These are phyloP conservation scores for Plestiodon gilberti DNA, from an alignment of 2,113 vertebrate genomes.

Conservation along the genomic window DNA sequence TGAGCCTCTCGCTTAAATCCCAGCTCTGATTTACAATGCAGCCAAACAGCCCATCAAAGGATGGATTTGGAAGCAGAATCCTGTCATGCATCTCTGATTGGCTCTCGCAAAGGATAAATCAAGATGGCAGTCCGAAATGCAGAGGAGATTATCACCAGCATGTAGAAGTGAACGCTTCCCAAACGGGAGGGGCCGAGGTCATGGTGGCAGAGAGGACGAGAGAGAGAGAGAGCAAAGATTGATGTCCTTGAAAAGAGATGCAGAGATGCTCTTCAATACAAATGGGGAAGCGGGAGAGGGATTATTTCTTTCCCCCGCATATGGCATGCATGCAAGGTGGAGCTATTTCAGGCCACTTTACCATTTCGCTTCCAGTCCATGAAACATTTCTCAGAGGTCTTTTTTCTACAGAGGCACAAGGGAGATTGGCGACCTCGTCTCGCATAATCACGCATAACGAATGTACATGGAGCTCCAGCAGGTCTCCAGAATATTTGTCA, in stretches of 20 bases:
- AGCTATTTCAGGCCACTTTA: constrained; percentile 46
- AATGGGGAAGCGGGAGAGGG: neutral
- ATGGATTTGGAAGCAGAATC: constrained; percentile 39
- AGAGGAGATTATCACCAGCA: constrained; percentile 61
- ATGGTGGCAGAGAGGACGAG: neutral
- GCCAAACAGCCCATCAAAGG: constrained; percentile 58
- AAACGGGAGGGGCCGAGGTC: constrained; percentile 6
- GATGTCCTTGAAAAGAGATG: constrained; percentile 54
- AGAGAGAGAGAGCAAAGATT: constrained; percentile 32
- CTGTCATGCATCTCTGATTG: constrained; percentile 59
- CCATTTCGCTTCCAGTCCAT: constrained; percentile 27
- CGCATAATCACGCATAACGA: constrained; percentile 42
- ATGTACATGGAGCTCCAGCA: constrained; percentile 35
- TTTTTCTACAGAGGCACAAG: constrained; percentile 21
- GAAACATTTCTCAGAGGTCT: constrained; percentile 27
- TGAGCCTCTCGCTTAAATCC: neutral
- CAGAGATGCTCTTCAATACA: constrained; percentile 42
- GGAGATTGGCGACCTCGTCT: constrained; percentile 40
- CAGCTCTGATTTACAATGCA: constrained; percentile 36
- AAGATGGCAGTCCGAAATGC: constrained; percentile 61
- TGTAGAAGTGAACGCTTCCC: constrained; percentile 47
- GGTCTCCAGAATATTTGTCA: constrained; percentile 33
- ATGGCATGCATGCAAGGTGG: constrained; percentile 7
- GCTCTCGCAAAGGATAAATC: constrained; percentile 67
- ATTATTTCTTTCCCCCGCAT: constrained; percentile 41